Base-by-base conservation (phyloP, 1,140 invertebrate species). In the Propsilocerus akamusi region DNA sequence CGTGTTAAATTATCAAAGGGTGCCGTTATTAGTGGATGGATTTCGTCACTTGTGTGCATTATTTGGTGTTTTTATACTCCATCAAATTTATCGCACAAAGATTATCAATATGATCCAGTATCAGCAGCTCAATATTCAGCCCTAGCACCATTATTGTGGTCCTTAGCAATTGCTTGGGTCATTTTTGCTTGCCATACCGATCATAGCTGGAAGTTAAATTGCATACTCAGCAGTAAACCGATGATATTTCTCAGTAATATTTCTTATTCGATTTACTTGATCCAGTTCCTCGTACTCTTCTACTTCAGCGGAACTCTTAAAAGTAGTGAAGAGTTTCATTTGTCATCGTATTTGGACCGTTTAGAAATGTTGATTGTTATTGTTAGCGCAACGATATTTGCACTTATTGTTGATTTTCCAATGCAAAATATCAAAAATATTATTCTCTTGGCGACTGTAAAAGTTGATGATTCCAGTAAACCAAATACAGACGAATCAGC, bases 51-150 rank as follows among this genome's bases (percentile, higher is more conserved):
- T 25, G 55, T 61, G 14, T 68, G 73, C 14, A 72, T 72, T 49
- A 62, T 58, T 5, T 71, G 72, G 59, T 73, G 77, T 48, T 65
- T 77, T 55, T 76, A 77, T 65, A 74, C 72, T 25, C 75, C 77
- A 4, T 68, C 68, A 53, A 68, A 69, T 51, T 62, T 74, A 14
- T 72, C 76, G 11, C 68, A 62, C 14, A 68, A 69, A 34, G 70
- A 74, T 54, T 81, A 77, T 55, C 63, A 71, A 17, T 81, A 81
- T 59, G 69, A 73, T 49, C 64, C 67, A 1, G 62, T 68, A 25
- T 76, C 78, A 46, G 73, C 76, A 0, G 73, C 78, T 24, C 66
- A 76, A 47, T 84, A 81, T 55, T 70, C 73, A 6, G 73, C 79
- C 2, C 64, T 79, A 53, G 71, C 74, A 51, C 78, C 80, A 11